Evolutionary conservation across 2,888 invertebrate genomes (phyloP), one percentile per base, ranked within the genome.

Genomic region (Sussaba pulchella): DNA sequence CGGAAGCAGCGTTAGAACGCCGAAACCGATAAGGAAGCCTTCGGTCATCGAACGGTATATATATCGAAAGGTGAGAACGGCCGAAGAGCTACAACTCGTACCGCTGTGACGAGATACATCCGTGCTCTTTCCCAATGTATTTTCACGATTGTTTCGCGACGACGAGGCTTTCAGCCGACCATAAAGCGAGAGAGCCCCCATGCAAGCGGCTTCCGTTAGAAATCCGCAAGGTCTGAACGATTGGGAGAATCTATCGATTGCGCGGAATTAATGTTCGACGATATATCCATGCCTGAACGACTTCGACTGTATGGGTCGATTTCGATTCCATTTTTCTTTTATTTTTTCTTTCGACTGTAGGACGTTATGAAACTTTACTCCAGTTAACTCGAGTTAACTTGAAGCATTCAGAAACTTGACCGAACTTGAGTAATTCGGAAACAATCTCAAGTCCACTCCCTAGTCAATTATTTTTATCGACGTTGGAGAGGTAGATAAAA

Each of bases 31-130:
- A 89, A 87, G 89, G 90, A 67, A 81, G 83, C 83, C 77, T 31
- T 84, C 87, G 88, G 87, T 87, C 90, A 86, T 59, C 52, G 77
- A 89, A 90, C 90, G 89, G 89, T 89, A 89, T 36, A n/a, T n/a
- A 67, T 52, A 59, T 59, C 24, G 39, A 43, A 59, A 76, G 69
- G 71, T 70, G 52, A 43, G 70, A 74, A 74, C 10, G 19, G 12
- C 50, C 17, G 43, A 45, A 31, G 21, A 24, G 41, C 24, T 31
- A 10, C 10, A 26, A 41, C 41, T 50, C 9, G 8, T 50, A 10
- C 10, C 9, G n/a, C 21, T 10, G 9, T 21, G 50, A 19, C 50
- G 2, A 10, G n/a, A 50, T 50, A 50, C n/a, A 52, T 26, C 3
- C 17, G 12, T 21, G 10, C 24, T n/a, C 1, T 4, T 52, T 36